Evolutionary conservation across 2,113 vertebrate species (phyloP).

Genomic region (Peromyscus maniculatus): DNA sequence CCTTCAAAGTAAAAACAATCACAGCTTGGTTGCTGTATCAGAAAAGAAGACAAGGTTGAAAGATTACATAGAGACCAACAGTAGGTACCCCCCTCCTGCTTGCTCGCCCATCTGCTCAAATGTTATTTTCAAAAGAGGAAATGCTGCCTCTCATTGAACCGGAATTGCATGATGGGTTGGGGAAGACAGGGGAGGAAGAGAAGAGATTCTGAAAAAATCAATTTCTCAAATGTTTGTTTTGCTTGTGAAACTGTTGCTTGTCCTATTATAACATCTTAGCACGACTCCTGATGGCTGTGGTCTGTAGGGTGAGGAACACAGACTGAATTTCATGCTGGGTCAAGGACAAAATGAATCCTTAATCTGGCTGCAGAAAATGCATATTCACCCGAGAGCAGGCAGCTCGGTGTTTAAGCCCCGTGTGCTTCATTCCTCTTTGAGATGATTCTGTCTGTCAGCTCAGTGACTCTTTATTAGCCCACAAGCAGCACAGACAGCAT

Average conservation of each 20-base stretch:
- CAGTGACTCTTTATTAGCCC: background rate
- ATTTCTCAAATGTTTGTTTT: slow-evolving; percentile 80
- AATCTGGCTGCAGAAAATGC: slow-evolving; percentile 66
- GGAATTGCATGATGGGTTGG: background rate
- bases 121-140: slow-evolving; percentile 83
- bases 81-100: slow-evolving; percentile 78
- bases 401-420: background rate
- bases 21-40: slow-evolving; percentile 35
- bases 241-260: slow-evolving; percentile 23
- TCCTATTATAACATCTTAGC: slow-evolving; percentile 74
- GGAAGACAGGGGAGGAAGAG: slow-evolving; percentile 20
- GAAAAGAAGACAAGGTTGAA: background rate
- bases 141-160: slow-evolving; percentile 65
- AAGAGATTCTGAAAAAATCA: slow-evolving; percentile 58
- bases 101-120: slow-evolving; percentile 85
- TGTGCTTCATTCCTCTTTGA: background rate
- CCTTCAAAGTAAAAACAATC: background rate
- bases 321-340: slow-evolving; percentile 72
- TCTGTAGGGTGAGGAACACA: slow-evolving; percentile 50
- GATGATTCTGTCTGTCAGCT: background rate
- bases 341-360: slow-evolving; percentile 74
- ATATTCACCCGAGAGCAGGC: slow-evolving; percentile 32
- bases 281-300: slow-evolving; percentile 56
- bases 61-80: background rate
- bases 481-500: background rate